These are phyloP conservation scores for Coreius guichenoti DNA, from an alignment of 2,797 vertebrate species.

Conservation along the genomic window DNA sequence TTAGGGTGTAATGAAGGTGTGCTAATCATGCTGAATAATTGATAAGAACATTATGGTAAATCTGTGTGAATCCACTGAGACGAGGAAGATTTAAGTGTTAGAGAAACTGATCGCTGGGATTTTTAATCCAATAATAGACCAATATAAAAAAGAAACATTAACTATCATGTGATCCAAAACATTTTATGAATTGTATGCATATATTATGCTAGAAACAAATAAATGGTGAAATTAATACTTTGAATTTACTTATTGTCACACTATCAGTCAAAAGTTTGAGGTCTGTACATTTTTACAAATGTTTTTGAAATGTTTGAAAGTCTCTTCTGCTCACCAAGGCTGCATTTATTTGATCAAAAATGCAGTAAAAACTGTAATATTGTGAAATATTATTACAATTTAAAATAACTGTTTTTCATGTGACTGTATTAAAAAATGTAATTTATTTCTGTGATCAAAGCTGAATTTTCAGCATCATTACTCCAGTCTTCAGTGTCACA, in stretches of 20 bases:
- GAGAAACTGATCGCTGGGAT: not conserved
- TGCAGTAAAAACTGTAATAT: too few species aligned
- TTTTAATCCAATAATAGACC: not conserved
- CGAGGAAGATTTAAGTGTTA: not conserved
- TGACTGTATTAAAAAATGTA: not conserved
- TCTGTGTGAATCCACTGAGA: not conserved
- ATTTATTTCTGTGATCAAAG: not conserved
- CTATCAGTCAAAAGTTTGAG: not conserved
- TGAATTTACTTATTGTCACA: not conserved
- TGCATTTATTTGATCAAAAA: not conserved
- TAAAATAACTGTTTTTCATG: not conserved
- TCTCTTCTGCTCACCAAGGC: not conserved
- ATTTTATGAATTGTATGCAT: not conserved
- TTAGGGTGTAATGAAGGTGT: not conserved
- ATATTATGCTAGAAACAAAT: not conserved
- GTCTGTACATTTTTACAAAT: not conserved
- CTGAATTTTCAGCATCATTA: not conserved
- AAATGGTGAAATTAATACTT: not conserved
- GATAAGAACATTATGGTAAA: not conserved
- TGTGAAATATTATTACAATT: not conserved
- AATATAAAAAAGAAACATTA: not conserved
- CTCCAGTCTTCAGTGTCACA: not conserved
- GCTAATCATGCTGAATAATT: slow-evolving; percentile 15
- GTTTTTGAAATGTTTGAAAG: not conserved
- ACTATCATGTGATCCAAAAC: not conserved